A percentile compares a stretch with the other conserved stretches of the same genome.
Evolutionary conservation across 1,140 invertebrate species (phyloP).

Genomic region (Oryzaephilus surinamensis): DNA sequence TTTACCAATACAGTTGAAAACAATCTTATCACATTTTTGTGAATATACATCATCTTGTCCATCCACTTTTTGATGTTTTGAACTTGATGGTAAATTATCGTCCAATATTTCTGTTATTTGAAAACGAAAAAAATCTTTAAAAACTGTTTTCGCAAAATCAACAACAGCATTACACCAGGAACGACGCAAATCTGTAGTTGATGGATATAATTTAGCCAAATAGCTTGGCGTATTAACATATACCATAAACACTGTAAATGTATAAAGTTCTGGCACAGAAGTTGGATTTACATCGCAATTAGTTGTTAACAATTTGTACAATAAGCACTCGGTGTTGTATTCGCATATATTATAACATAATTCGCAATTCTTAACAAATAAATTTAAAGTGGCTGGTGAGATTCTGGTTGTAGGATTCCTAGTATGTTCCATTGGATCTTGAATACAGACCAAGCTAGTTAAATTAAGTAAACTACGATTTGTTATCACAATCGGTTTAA

Average conservation of each 20-base stretch:
- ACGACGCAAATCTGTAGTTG: slow-evolving; percentile 14
- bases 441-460: too few species aligned
- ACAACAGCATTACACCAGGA: slow-evolving; percentile 14
- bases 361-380: slow-evolving; percentile 18
- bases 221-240: too few species aligned
- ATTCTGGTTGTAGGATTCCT: slow-evolving; percentile 41
- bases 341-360: slow-evolving; percentile 13
- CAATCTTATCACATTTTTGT: slow-evolving; percentile 2
- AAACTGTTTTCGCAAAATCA: slow-evolving; percentile 11
- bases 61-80: slow-evolving; percentile 3
- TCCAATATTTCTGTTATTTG: background rate
- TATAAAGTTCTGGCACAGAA: too few species aligned
- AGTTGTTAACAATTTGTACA: too few species aligned
- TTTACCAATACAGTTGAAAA: slow-evolving; percentile 16
- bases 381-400: slow-evolving; percentile 21
- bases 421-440: slow-evolving; percentile 51
- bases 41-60: slow-evolving; percentile 6
- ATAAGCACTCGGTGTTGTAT: slow-evolving; percentile 5
- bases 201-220: too few species aligned
- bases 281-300: too few species aligned
- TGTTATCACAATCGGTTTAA: too few species aligned
- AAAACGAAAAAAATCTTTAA: slow-evolving; percentile 16
- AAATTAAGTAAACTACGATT: too few species aligned
- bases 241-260: too few species aligned
- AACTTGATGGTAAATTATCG: background rate